A percentile compares a stretch with the other conserved stretches of the same genome.
Evolutionary conservation across 2,113 vertebrate species (phyloP).

Genomic region (Blennius ocellaris): DNA sequence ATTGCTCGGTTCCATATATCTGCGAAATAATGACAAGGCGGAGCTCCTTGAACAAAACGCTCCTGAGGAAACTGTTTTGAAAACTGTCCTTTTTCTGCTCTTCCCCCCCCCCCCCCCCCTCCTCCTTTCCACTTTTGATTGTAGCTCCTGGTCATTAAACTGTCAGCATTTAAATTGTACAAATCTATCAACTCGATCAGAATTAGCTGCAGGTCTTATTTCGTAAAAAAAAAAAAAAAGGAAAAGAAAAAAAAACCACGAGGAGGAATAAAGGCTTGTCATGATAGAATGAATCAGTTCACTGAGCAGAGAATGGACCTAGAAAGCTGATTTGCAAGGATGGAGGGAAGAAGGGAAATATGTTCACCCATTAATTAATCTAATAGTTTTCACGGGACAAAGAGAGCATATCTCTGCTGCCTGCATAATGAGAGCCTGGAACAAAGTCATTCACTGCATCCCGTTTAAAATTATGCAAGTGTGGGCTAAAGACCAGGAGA

Average conservation of each 20-base stretch:
- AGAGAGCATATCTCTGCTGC: slow-evolving; percentile 69
- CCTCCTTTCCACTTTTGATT: slow-evolving; percentile 57
- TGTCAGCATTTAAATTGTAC: slow-evolving; percentile 58
- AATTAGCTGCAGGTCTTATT: slow-evolving; percentile 78
- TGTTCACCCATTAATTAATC: slow-evolving; percentile 79
- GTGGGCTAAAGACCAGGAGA: slow-evolving; percentile 39
- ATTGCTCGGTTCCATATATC: slow-evolving; percentile 68
- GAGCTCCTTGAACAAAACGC: slow-evolving; percentile 51
- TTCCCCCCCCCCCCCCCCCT: too few species aligned
- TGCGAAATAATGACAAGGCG: slow-evolving; percentile 40
- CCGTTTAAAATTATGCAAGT: slow-evolving; percentile 56
- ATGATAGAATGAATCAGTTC: slow-evolving; percentile 65
- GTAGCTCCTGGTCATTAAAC: slow-evolving; percentile 64
- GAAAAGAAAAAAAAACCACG: not conserved
- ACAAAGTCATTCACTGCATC: slow-evolving; percentile 71
- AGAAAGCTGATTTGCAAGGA: slow-evolving; percentile 64
- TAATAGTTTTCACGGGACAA: slow-evolving; percentile 79
- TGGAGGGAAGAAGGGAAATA: slow-evolving; percentile 64
- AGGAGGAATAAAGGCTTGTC: slow-evolving; percentile 49
- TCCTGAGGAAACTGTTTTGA: slow-evolving; percentile 38
- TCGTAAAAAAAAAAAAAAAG: slow-evolving; percentile 29
- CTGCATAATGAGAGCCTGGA: slow-evolving; percentile 74
- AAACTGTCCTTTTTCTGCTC: slow-evolving; percentile 36
- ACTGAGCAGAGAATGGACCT: slow-evolving; percentile 68
- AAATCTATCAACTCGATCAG: slow-evolving; percentile 76